Conservation (phyloP, 1,140 invertebrate genomes). For the Cotesia vestalis region DNA sequence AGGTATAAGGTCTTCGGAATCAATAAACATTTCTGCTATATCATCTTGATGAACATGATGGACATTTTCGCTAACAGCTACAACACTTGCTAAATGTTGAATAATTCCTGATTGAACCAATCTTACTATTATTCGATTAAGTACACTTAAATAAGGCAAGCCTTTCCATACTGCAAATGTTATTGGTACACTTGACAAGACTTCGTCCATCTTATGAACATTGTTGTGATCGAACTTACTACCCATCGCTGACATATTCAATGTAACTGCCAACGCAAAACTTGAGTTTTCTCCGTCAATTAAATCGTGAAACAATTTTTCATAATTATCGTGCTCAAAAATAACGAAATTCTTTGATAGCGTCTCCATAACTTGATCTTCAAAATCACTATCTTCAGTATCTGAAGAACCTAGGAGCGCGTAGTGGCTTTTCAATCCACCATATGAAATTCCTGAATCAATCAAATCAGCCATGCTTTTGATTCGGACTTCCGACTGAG, state of each 20-base stretch:
- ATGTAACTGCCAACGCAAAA: constrained; percentile 47
- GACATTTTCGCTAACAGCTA: constrained; percentile 19
- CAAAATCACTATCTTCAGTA: constrained; percentile 8
- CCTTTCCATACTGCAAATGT: constrained; percentile 51
- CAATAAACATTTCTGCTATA: constrained; percentile 29
- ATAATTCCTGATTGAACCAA: constrained; percentile 48
- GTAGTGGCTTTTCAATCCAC: constrained; percentile 38
- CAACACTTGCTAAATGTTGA: constrained; percentile 30
- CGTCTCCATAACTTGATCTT: constrained; percentile 26
- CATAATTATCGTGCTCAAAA: constrained; percentile 44
- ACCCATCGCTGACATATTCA: constrained; percentile 47
- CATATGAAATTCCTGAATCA: constrained; percentile 29
- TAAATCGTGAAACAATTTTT: constrained; percentile 36
- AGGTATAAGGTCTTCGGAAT: constrained; percentile 46
- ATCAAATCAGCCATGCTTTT: constrained; percentile 36
- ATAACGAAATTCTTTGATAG: constrained; percentile 42
- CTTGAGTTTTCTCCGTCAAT: constrained; percentile 40
- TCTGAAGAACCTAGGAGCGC: constrained; percentile 34
- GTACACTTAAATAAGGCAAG: constrained; percentile 45
- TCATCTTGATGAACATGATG: constrained; percentile 24
- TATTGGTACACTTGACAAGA: constrained; percentile 50
- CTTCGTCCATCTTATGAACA: constrained; percentile 48
- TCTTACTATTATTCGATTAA: constrained; percentile 43
- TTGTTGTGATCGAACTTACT: constrained; percentile 32
- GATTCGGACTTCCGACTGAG: constrained; percentile 39